Conservation (phyloP, 2,888 invertebrate genomes). For the Entomobrya proxima region DNA sequence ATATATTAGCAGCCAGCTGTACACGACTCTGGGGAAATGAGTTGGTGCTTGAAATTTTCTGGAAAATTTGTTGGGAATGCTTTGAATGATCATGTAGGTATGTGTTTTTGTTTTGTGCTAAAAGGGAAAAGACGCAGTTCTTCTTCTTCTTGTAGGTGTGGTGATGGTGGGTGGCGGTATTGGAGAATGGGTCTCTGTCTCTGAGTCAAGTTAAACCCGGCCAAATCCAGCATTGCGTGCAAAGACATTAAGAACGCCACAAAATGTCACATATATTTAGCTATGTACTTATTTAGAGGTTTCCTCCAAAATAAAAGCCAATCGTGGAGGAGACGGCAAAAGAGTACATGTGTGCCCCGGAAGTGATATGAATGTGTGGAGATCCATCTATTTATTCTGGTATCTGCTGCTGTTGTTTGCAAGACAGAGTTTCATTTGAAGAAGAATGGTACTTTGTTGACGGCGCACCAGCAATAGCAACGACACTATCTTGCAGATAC, state of each 20-base stretch:
- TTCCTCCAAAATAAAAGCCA: conserved; percentile 4
- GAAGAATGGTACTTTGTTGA: not conserved
- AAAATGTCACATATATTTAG: conserved; percentile 51
- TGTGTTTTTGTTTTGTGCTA: not conserved
- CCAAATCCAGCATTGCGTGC: conserved; percentile 26
- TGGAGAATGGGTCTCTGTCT: not conserved
- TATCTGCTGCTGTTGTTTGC: not conserved
- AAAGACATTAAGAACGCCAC: conserved; percentile 48
- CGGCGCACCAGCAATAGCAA: not conserved
- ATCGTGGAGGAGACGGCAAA: not conserved
- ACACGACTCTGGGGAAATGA: conserved; percentile 28
- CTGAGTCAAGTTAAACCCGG: conserved; percentile 12
- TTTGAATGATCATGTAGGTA: not conserved
- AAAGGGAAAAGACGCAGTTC: not conserved
- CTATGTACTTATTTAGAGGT: conserved; percentile 29
- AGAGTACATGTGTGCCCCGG: conserved; percentile 16
- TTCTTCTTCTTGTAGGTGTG: not conserved
- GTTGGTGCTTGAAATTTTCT: conserved; percentile 28
- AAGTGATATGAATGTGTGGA: conserved; percentile 27
- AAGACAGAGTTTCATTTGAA: not conserved
- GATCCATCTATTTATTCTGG: conserved; percentile 1
- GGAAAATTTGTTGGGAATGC: conserved; percentile 28
- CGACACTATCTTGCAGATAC: not conserved
- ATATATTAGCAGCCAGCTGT: conserved; percentile 3
- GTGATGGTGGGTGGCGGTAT: not conserved